These are phyloP conservation scores for Carettochelys insculpta DNA, from an alignment of 2,113 vertebrate species.

Conservation along the genomic window DNA sequence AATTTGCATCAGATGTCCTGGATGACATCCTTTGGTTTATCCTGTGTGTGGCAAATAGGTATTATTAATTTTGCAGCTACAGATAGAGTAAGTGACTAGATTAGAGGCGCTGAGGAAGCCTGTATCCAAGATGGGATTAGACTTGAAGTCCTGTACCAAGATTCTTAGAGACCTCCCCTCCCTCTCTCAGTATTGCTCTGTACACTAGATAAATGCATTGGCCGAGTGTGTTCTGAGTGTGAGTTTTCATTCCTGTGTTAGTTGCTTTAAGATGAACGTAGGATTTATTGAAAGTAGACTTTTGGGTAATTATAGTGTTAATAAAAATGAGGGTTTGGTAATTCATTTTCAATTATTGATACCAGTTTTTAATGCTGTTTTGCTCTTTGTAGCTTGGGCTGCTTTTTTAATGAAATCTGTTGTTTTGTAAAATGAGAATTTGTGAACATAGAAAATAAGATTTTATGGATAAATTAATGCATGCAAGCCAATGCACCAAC, in stretches of 20 bases:
- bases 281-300: not conserved
- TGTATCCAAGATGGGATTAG: not conserved
- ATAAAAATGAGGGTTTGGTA: not conserved
- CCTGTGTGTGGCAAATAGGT: not conserved
- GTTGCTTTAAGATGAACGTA: not conserved
- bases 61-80: not conserved
- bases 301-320: not conserved
- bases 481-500: not conserved
- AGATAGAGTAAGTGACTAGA: not conserved
- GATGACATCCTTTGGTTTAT: not conserved
- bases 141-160: not conserved
- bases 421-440: not conserved
- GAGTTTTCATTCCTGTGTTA: not conserved
- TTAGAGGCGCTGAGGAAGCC: not conserved
- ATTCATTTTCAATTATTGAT: not conserved
- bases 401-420: not conserved
- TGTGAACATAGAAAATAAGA: not conserved
- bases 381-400: not conserved
- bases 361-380: not conserved
- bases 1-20: not conserved
- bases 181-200: not conserved
- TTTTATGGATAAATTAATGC: not conserved
- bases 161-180: accelerated
- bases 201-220: not conserved
- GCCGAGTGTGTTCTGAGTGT: not conserved